These are phyloP conservation scores for Papilio elwesi DNA, from an alignment of 2,888 invertebrate species.

Conservation along the genomic window DNA sequence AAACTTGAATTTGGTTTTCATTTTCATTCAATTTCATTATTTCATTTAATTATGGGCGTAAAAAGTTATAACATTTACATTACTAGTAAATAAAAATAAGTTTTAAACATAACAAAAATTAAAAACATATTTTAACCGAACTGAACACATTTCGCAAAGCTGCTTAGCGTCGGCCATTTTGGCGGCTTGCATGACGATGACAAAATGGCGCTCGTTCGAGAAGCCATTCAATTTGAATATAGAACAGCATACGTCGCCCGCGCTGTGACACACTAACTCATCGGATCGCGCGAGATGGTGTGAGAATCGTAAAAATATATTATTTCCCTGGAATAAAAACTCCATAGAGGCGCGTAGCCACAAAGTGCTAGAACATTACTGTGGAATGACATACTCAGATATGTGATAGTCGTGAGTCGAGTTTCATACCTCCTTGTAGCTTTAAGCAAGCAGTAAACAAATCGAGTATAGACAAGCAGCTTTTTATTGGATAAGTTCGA, in stretches of 20 bases:
- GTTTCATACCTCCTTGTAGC: too few species aligned
- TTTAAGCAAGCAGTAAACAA: too few species aligned
- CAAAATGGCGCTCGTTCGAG: slow-evolving; percentile 75
- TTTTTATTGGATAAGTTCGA: too few species aligned
- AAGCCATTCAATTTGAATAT: slow-evolving; percentile 81
- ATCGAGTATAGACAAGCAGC: too few species aligned
- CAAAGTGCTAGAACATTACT: too few species aligned
- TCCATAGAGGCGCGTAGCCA: slow-evolving; percentile 47
- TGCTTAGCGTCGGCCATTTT: slow-evolving; percentile 71
- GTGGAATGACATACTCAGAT: too few species aligned
- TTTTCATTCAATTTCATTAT: too few species aligned
- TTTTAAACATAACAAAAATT: slow-evolving; percentile 18
- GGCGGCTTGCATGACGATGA: slow-evolving; percentile 68
- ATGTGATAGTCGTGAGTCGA: too few species aligned
- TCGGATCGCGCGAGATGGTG: slow-evolving; percentile 81
- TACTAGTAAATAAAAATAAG: too few species aligned
- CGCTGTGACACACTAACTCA: slow-evolving; percentile 79
- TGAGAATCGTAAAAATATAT: slow-evolving; percentile 81
- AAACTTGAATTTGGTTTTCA: too few species aligned
- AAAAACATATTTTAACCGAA: slow-evolving; percentile 46
- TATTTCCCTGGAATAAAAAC: slow-evolving; percentile 63
- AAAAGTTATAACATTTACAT: too few species aligned
- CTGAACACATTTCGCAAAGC: slow-evolving; percentile 49
- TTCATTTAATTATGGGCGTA: too few species aligned
- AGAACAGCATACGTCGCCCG: slow-evolving; percentile 82